These are phyloP conservation scores for Lypha dubia DNA, from an alignment of 2,888 invertebrate species.

Conservation along the genomic window DNA sequence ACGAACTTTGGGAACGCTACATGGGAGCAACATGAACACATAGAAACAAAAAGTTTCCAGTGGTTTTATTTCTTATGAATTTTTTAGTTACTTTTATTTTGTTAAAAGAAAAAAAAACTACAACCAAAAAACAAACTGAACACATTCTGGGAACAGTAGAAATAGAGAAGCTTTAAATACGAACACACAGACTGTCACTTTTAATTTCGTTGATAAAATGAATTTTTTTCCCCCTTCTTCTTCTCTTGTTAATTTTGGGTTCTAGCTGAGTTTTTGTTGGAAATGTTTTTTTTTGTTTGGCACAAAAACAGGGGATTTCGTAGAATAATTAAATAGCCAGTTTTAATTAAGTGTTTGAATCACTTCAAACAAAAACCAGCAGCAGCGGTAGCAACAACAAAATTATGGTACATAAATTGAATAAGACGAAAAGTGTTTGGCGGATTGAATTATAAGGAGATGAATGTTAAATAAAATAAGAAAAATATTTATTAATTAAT, in stretches of 20 bases:
- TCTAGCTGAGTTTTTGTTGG: slow-evolving; percentile 9
- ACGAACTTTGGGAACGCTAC: slow-evolving; percentile 5
- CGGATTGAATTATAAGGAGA: slow-evolving; percentile 13
- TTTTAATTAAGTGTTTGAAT: slow-evolving; percentile 60
- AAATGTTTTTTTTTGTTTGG: slow-evolving; percentile 6
- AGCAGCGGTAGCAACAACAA: slow-evolving; percentile 1
- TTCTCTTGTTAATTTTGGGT: too few species aligned
- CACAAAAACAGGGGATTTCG: slow-evolving; percentile 45
- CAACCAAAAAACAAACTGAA: background rate
- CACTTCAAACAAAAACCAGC: slow-evolving; percentile 22
- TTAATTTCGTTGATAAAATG: slow-evolving; percentile 26
- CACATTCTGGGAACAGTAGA: slow-evolving; percentile 30
- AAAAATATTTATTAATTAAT: background rate
- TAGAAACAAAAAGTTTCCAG: slow-evolving; percentile 16
- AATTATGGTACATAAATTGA: background rate
- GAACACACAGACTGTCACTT: slow-evolving; percentile 42
- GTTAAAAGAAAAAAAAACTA: background rate
- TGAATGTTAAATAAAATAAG: slow-evolving; percentile 14
- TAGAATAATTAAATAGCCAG: slow-evolving; percentile 56
- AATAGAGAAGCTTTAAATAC: slow-evolving; percentile 12
- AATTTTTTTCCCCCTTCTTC: background rate
- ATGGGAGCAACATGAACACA: background rate
- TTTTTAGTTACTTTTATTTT: background rate
- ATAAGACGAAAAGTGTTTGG: slow-evolving; percentile 6
- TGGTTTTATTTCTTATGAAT: slow-evolving; percentile 6